A percentile compares a stretch with the other conserved stretches of the same genome.
phyloP scores from a whole-genome alignment of 2,113 vertebrate genomes.

The Chelonoidis abingdonii region DNA sequence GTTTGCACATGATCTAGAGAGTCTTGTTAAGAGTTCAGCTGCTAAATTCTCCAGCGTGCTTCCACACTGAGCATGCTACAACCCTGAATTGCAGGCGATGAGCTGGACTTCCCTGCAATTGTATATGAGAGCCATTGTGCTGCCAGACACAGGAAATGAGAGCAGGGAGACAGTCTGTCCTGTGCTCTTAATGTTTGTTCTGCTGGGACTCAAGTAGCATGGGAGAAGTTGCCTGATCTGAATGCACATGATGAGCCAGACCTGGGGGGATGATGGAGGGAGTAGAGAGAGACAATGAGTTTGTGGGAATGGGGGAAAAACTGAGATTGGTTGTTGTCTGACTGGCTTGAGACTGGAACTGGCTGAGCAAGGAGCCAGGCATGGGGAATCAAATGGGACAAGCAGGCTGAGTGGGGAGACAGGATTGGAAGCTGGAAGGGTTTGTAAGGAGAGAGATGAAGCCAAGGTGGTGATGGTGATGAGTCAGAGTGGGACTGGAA shows the following conservation, averaged over 20 bases:
- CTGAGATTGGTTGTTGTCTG: neutral
- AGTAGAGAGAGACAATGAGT: neutral
- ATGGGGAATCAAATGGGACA: neutral
- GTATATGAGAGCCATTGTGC: accelerated
- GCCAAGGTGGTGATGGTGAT: neutral
- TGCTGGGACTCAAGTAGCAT: neutral
- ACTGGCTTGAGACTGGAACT: neutral
- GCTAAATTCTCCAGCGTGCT: neutral
- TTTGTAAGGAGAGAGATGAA: neutral
- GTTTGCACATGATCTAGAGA: neutral
- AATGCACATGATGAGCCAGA: accelerated
- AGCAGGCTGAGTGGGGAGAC: neutral
- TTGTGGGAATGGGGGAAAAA: neutral
- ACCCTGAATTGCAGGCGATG: neutral
- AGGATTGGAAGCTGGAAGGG: neutral
- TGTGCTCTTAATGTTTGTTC: accelerated
- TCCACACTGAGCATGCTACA: neutral
- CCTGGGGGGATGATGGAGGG: neutral
- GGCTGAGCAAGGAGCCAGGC: neutral
- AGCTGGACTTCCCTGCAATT: neutral
- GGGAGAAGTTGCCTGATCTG: neutral
- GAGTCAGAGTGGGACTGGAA: neutral
- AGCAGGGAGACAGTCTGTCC: neutral
- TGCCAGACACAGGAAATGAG: neutral
- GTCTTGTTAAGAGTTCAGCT: neutral